Base-by-base conservation (phyloP, 2,888 invertebrate genomes). In the Argyresthia albistria region DNA sequence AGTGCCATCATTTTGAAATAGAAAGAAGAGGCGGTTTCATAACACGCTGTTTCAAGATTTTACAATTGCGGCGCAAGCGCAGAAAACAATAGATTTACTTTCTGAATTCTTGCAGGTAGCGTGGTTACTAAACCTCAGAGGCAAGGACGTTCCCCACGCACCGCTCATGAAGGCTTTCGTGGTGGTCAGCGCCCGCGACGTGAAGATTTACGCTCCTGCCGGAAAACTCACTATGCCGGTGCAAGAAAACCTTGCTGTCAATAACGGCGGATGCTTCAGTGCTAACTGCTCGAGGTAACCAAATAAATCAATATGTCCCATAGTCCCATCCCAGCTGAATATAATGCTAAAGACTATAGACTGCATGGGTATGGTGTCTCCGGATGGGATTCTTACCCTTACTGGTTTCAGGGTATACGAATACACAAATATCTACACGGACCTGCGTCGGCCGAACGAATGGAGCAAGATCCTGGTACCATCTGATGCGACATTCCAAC, bases 121-220 rank as follows among this genome's bases (percentile, higher is more conserved):
- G 0, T 97, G 97, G 93, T 77, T 97, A 37, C 86, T 97, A 39
- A 97, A 97, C 73, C 90, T 97, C 14, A 89, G 97, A n/a, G 97
- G 96, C 0, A 86, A 90, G 54, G 97, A 97, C 79, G 89, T 95
- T 57, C 93, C 93, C 0, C 93, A 91, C 70, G 94, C 93, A 0
- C 96, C 97, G 0, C 91, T 95, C 14, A 83, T 96, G 8, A 91
- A 93, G 66, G 91, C 94, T 43, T 96, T 95, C 69, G 89, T 93
- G 1, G 79, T 95, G 43, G 73, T 96, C 46, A 92, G 92, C 54
- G 80, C 88, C 57, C 80, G 89, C 4, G 90, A 91, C 52, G 83
- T 95, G 35, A 89, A 91, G 61, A 88, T 95, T 35, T 96, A 93
- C 67, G 90, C 93, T 6, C 92, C 93, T 43, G 86, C 88, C 8